A percentile compares a stretch with the other conserved stretches of the same genome.
Conservation (phyloP, 1,140 invertebrate genomes). For the Calosoma granatense region DNA sequence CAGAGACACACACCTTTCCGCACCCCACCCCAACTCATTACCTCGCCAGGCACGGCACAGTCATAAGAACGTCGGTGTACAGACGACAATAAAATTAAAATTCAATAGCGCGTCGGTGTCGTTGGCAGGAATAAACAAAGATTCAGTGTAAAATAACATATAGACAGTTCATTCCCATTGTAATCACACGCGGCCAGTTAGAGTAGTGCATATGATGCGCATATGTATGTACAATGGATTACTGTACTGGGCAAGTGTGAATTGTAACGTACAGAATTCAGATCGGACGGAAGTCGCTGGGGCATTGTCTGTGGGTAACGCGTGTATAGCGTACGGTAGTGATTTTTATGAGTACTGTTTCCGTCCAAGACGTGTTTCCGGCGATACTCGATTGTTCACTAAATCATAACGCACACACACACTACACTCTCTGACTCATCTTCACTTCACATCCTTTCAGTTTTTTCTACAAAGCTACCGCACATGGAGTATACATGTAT, state of each 20-base stretch:
- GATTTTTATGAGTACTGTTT: constrained; percentile 14
- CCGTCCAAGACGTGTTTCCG: constrained; percentile 15
- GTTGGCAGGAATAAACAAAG: background rate
- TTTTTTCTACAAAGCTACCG: constrained; percentile 10
- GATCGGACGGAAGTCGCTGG: constrained; percentile 14
- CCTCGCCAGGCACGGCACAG: too few species aligned
- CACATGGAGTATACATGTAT: constrained; percentile 6
- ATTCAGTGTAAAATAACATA: background rate
- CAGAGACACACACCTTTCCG: too few species aligned
- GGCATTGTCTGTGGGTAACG: constrained; percentile 2
- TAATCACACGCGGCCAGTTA: background rate
- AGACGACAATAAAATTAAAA: constrained; percentile 5
- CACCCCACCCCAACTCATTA: too few species aligned
- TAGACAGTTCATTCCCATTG: background rate
- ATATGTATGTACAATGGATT: background rate
- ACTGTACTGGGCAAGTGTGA: background rate
- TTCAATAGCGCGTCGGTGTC: background rate
- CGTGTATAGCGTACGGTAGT: constrained; percentile 11
- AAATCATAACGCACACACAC: constrained; percentile 11
- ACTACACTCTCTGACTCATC: constrained; percentile 10
- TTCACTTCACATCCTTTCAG: constrained; percentile 8
- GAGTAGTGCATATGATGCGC: background rate
- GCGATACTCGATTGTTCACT: constrained; percentile 12
- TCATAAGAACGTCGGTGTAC: too few species aligned
- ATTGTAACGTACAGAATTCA: constrained; percentile 11